A percentile compares a stretch with the other conserved stretches of the same genome.
Evolutionary conservation across 2,797 vertebrate genomes (phyloP).

Genomic region (Manis crassicaudata): DNA sequence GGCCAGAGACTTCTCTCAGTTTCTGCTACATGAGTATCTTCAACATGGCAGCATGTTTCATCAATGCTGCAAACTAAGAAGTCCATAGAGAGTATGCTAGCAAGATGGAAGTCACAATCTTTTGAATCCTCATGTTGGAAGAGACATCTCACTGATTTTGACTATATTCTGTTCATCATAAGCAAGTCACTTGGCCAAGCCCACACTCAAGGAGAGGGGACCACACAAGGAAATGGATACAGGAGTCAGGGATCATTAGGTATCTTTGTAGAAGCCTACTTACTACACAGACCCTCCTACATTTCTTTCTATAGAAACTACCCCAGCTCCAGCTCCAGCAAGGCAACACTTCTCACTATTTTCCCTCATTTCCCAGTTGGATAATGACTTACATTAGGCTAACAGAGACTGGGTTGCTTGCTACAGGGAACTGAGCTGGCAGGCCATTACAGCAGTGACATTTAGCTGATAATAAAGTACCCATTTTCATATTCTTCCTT

Average conservation of each 20-base stretch:
- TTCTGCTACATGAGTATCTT: background rate
- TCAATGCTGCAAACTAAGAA: constrained; percentile 5
- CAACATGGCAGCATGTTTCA: background rate
- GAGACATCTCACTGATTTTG: background rate
- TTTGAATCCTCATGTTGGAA: background rate
- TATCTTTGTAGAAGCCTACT: background rate
- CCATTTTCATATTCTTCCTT: constrained; percentile 32
- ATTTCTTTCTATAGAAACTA: constrained; percentile 6
- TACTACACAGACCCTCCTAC: background rate
- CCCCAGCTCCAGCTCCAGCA: background rate
- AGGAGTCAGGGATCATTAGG: background rate
- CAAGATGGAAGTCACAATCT: background rate
- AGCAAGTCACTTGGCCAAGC: background rate
- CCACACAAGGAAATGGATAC: background rate
- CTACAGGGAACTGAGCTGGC: background rate
- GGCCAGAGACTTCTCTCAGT: background rate
- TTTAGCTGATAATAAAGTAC: background rate
- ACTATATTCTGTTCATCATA: background rate
- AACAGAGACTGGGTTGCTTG: background rate
- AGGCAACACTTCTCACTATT: background rate
- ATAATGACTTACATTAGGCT: background rate
- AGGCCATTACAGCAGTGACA: background rate
- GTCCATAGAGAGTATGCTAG: background rate
- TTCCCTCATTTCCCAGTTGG: background rate
- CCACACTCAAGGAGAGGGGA: background rate